These are phyloP conservation scores for Discoglossus pictus DNA, from an alignment of 2,797 vertebrate genomes.

Conservation along the genomic window DNA sequence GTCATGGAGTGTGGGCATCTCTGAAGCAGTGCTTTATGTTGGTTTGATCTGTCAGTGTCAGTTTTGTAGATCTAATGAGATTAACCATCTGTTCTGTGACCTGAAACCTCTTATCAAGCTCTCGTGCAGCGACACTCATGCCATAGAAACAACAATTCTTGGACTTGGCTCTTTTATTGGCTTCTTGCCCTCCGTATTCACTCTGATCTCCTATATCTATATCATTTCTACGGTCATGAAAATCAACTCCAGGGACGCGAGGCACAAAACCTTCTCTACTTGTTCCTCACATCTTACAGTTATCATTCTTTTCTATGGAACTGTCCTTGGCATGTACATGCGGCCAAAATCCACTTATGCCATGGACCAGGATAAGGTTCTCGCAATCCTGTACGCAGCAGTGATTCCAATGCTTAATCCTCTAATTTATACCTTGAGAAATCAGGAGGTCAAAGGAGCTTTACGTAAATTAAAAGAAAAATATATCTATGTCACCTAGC, in stretches of 20 bases:
- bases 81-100: conserved; percentile 11
- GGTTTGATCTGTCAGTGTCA: conserved; percentile 1
- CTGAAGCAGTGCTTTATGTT: conserved; percentile 2
- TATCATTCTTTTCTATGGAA: no score
- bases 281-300: no score
- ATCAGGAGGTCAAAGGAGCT: conserved; percentile 11
- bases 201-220: no score
- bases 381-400: conserved; percentile 10
- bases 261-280: no score
- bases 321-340: conserved; percentile 28
- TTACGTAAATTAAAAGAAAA: no score
- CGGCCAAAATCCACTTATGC: conserved; percentile 22
- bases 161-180: conserved; percentile 4
- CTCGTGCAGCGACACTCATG: not conserved
- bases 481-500: no score
- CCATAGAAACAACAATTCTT: conserved; percentile 14
- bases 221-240: no score
- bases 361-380: conserved; percentile 19
- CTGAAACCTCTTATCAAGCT: conserved; percentile 7
- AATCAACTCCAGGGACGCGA: no score
- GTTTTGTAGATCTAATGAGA: not conserved
- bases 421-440: conserved; percentile 30
- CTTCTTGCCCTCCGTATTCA: conserved; percentile 20
- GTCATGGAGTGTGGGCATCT: conserved; percentile 20
- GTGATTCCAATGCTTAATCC: conserved; percentile 34